Base-by-base conservation (phyloP, 1,140 invertebrate genomes). In the Melitaea cinxia region DNA sequence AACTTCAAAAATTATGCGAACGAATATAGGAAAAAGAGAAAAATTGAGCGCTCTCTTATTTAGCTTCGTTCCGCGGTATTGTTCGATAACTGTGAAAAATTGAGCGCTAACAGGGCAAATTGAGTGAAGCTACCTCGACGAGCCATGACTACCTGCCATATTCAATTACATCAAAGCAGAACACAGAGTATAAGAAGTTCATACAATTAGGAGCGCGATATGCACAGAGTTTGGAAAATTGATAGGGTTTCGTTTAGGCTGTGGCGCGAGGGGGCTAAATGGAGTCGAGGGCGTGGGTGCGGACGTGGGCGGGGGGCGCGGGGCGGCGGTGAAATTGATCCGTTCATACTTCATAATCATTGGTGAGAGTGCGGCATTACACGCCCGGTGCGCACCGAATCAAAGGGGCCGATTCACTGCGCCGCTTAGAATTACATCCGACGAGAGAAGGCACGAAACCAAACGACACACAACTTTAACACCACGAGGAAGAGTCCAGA, bases 41-140 rank as follows among this genome's bases (percentile, higher is more conserved):
- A 82, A 74, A 78, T 72, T 69, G 66, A 73, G 66, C 39, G 66
- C 57, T 61, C 80, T 77, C 76, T 85, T 75, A 76, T 72, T 87
- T 83, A 81, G 67, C 67, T 23, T 80, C 52, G 72, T 83, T 82
- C 30, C 42, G 60, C 60, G 64, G 61, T 50, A 77, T 79, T 80
- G 78, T 72, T 78, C 73, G 78, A 81, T 82, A 77, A 74, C 80
- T 75, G 80, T 80, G 78, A 80, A 82, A 81, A 82, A 82, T 81
- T 62, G 75, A 78, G 68, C 60, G 53, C 65, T 82, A 82, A 83
- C 80, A 65, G 72, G 50, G 72, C 73, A 85, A 87, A 87, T 87
- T 84, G 77, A 87, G 85, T 88, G 82, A 78, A 79, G 65, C 55
- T 35, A 19, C 50, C 35, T 24, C 45, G 45, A 24, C 47, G n/a